Evolutionary conservation across 2,888 invertebrate genomes (phyloP).

Genomic region (Tinea trinotella): DNA sequence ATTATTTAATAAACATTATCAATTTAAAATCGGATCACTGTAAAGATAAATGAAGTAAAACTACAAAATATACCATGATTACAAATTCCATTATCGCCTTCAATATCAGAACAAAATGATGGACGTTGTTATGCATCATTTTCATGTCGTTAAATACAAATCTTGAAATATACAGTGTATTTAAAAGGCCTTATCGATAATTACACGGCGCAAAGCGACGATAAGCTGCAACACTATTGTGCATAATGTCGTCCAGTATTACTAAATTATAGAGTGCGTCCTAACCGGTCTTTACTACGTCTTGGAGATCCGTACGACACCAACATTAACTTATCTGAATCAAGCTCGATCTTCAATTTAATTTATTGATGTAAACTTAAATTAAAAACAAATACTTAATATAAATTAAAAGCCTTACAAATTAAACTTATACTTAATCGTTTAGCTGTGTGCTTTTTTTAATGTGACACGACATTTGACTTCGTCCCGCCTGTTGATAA

Average conservation of each 20-base stretch:
- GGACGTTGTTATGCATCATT: conserved; percentile 49
- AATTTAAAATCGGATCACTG: background rate
- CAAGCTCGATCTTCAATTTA: background rate
- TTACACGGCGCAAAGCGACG: conserved; percentile 51
- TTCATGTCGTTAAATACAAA: conserved; percentile 49
- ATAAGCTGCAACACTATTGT: conserved; percentile 59
- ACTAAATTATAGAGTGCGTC: conserved; percentile 48
- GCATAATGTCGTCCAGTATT: conserved; percentile 58
- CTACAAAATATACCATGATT: conserved; percentile 5
- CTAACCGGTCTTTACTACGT: conserved; percentile 15
- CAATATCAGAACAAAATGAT: conserved; percentile 25
- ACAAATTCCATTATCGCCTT: conserved; percentile 38
- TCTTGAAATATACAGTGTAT: conserved; percentile 43
- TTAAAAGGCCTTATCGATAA: conserved; percentile 38
- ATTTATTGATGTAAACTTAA: too few relatives aligned
- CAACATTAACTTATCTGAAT: background rate
- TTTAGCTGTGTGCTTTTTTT: too few relatives aligned
- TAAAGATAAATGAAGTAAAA: conserved; percentile 2
- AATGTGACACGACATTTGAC: too few relatives aligned
- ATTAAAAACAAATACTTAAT: background rate
- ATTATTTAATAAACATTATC: background rate
- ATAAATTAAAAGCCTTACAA: too few relatives aligned
- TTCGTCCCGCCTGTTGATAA: too few relatives aligned
- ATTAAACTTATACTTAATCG: too few relatives aligned
- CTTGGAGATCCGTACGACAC: conserved; percentile 9